Evolutionary conservation across 2,113 vertebrate genomes (phyloP).

Genomic region (Prietella phreatophila): DNA sequence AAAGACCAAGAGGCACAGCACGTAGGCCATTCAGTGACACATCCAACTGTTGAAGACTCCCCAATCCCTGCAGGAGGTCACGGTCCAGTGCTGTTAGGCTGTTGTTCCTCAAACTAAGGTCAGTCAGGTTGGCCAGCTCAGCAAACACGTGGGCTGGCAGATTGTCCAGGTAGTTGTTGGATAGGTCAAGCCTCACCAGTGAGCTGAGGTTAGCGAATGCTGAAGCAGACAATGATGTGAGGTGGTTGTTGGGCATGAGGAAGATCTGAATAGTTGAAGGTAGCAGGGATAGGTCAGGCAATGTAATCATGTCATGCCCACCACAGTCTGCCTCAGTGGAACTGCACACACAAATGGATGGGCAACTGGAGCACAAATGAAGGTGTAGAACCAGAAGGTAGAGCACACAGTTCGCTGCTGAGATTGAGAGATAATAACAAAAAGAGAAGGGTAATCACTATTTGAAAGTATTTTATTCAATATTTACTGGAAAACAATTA

Average conservation of each 20-base stretch:
- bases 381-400: conserved; percentile 71
- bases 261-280: conserved; percentile 84
- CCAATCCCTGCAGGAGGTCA: conserved; percentile 82
- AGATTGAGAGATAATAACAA: conserved; percentile 7
- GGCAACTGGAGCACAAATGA: conserved; percentile 77
- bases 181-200: conserved; percentile 91
- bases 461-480: background rate
- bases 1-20: conserved; percentile 82
- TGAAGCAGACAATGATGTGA: conserved; percentile 78
- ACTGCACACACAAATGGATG: conserved; percentile 85
- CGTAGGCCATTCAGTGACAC: conserved; percentile 91
- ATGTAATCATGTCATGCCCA: conserved; percentile 81
- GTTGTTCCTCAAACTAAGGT: conserved; percentile 91
- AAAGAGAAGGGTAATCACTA: background rate
- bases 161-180: conserved; percentile 96
- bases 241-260: conserved; percentile 91
- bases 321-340: conserved; percentile 86
- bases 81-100: conserved; percentile 89
- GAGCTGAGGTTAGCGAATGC: conserved; percentile 89
- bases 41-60: conserved; percentile 83
- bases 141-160: conserved; percentile 84
- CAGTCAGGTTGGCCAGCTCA: conserved; percentile 86
- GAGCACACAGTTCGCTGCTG: conserved; percentile 82
- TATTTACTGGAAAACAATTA: background rate
- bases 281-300: conserved; percentile 82